These are phyloP conservation scores for Notamacropus eugenii DNA, from an alignment of 2,797 vertebrate species.

Conservation along the genomic window DNA sequence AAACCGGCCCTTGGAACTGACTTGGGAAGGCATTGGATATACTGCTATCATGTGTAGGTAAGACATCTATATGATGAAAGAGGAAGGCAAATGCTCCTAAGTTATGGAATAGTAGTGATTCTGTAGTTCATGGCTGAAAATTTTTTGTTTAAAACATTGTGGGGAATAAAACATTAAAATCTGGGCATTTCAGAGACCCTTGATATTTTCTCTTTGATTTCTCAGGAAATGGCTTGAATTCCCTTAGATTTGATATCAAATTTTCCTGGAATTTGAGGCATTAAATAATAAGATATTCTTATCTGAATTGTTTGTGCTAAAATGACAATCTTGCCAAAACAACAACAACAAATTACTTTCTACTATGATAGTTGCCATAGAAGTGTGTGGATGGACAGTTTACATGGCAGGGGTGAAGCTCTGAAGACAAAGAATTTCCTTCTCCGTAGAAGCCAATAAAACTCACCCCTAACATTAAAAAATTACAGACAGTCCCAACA, in stretches of 20 bases:
- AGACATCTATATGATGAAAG: not conserved
- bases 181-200: not conserved
- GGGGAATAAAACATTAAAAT: not conserved
- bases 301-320: constrained; percentile 1
- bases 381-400: not conserved
- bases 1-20: not conserved
- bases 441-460: not conserved
- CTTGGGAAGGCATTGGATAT: not conserved
- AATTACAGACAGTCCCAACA: not conserved
- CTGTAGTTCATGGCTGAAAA: not conserved
- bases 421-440: constrained; percentile 1
- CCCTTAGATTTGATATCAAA: not conserved
- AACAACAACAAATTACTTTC: not conserved
- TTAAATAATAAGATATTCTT: not conserved
- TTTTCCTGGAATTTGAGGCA: constrained; percentile 10
- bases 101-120: not conserved
- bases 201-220: not conserved
- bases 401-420: not conserved
- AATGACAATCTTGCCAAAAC: not conserved
- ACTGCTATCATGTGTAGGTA: not conserved
- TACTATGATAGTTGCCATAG: not conserved
- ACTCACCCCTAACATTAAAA: not conserved
- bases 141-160: not conserved
- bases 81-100: not conserved
- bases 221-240: not conserved